Evolutionary conservation across 2,888 invertebrate genomes (phyloP).

Genomic region (Torymus aiolomorphi): DNA sequence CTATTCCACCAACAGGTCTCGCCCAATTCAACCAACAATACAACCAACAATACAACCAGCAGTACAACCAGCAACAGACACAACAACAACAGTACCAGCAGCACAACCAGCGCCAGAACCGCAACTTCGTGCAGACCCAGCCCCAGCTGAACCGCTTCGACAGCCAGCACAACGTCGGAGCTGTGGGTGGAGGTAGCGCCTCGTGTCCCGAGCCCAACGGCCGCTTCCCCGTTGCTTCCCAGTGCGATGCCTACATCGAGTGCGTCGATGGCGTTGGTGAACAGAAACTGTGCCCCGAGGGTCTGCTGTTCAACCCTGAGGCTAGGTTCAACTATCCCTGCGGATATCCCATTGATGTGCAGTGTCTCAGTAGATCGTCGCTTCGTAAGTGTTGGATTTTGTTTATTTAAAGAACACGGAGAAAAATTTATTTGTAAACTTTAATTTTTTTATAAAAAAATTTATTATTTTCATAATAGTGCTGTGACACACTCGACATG

Average conservation of each 20-base stretch:
- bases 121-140: not conserved
- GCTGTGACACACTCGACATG: too few relatives aligned
- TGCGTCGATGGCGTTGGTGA: conserved; percentile 85
- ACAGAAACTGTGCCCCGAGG: conserved; percentile 84
- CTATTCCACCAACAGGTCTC: not conserved
- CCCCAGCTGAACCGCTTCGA: too few relatives aligned
- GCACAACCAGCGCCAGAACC: not conserved
- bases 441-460: too few relatives aligned
- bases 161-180: too few relatives aligned
- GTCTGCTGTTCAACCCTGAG: conserved; percentile 84
- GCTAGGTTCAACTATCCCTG: conserved; percentile 85
- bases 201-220: conserved; percentile 84
- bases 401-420: too few relatives aligned
- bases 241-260: conserved; percentile 86
- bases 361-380: conserved; percentile 83
- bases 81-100: conserved; percentile 21
- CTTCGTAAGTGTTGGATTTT: conserved; percentile 68
- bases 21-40: conserved; percentile 13
- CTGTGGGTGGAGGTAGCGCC: not conserved
- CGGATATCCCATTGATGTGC: conserved; percentile 89
- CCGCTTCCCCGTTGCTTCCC: conserved; percentile 81
- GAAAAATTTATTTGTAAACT: too few relatives aligned
- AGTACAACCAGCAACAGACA: not conserved
- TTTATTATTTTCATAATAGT: too few relatives aligned
- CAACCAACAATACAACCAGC: not conserved